Base-by-base conservation (phyloP, 2,113 vertebrate genomes). In the Todiramphus saurophagus region DNA sequence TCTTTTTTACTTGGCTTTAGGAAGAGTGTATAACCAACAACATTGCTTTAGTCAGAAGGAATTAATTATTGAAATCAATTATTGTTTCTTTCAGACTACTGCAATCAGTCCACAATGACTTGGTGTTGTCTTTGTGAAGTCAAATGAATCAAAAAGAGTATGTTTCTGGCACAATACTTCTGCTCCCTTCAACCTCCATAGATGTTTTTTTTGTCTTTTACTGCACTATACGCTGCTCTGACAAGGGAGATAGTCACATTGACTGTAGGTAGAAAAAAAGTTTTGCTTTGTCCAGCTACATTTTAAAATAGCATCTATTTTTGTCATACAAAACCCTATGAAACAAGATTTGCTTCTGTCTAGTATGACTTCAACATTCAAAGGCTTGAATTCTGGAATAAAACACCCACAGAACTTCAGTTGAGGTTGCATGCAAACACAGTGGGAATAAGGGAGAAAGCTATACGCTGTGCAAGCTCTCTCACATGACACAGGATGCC, bases 31-130 rank as follows among this genome's bases (percentile, higher is more conserved):
- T 96, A 94, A 96, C 83, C 73, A 97, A 88, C 84, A 97, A 66
- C 84, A 87, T 89, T 91, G 91, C 93, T 98, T 96, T 20, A 27
- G 97, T 97, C 96, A 97, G 92, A 92, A 97, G 93, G 96, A 98
- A 98, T 98, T 97, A 98, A 98, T 98, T 98, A 98, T 97, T 98
- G 97, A 98, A 98, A 98, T 96, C 86, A 98, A 97, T 97, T 97
- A 97, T 97, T 97, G 90, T 78, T 24, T 96, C 94, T 97, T 97
- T 97, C 91, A 64, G 59, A 97, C 94, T 96, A 60, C 95, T 91
- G 90, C 93, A 96, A 91, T 93, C 83, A 94, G 93, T 97, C 86
- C 83, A 93, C 73, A 73, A 95, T 19, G 82, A 87, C 84, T 90
- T 95, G 87, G 96, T 96, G 86, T 79, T 96, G 83, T 81, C 95